These are phyloP conservation scores for Drosophila triauraria DNA, from an alignment of 1,140 invertebrate species.

Conservation along the genomic window DNA sequence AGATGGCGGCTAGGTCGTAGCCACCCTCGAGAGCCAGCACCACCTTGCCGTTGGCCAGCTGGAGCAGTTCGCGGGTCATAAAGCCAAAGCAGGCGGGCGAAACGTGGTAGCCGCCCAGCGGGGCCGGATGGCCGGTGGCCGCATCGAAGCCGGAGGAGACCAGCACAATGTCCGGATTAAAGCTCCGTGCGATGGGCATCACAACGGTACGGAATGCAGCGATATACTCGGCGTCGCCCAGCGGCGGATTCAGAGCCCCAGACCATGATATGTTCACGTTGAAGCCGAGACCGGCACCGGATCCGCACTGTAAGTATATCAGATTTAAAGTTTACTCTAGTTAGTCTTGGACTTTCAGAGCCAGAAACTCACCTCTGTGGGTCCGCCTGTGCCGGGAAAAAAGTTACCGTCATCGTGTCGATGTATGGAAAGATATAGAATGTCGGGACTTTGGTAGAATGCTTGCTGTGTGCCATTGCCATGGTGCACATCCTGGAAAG, in stretches of 20 bases:
- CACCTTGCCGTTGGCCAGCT: conserved; percentile 94
- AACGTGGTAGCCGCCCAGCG: conserved; percentile 97
- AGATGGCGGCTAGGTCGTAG: conserved; percentile 98
- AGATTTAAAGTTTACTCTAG: background rate
- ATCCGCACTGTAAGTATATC: conserved; percentile 88
- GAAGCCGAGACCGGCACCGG: conserved; percentile 95
- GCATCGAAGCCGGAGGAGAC: conserved; percentile 99
- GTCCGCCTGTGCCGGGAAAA: conserved; percentile 98
- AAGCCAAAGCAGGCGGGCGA: conserved; percentile 98
- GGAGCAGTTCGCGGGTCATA: conserved; percentile 97
- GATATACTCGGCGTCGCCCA: conserved; percentile 98
- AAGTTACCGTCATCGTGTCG: conserved; percentile 99
- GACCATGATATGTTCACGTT: conserved; percentile 99
- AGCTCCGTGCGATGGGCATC: conserved; percentile 97
- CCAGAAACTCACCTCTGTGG: conserved; percentile 88
- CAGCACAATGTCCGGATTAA: conserved; percentile 96
- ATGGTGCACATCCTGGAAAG: conserved; percentile 96
- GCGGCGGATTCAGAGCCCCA: conserved; percentile 94
- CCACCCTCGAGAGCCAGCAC: conserved; percentile 97
- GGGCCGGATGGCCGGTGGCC: conserved; percentile 95
- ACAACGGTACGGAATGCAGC: conserved; percentile 97
- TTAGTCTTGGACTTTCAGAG: too few species aligned
- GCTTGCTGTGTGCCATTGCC: conserved; percentile 99
- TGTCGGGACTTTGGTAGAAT: conserved; percentile 97
- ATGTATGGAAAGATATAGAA: conserved; percentile 98